Conservation (phyloP, 2,113 vertebrate genomes). For the Tamias sibiricus region DNA sequence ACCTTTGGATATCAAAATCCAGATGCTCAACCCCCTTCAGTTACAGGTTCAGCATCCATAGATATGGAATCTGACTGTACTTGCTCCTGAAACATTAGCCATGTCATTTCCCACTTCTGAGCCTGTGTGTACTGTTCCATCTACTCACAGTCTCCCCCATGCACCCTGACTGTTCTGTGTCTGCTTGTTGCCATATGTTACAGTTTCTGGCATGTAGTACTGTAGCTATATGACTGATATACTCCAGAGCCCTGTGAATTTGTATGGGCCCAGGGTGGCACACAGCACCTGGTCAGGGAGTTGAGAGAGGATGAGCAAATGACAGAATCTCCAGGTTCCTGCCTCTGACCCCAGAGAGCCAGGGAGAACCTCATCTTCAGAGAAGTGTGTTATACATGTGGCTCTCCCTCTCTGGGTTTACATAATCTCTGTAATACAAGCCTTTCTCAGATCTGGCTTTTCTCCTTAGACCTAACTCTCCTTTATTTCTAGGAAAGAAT, state of each 20-base stretch:
- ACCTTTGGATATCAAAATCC: neutral
- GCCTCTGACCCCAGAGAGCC: neutral
- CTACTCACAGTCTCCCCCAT: neutral
- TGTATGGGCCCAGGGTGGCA: neutral
- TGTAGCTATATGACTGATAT: neutral
- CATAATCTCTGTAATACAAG: neutral
- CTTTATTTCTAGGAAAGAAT: neutral
- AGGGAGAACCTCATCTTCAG: neutral
- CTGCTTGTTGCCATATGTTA: accelerated
- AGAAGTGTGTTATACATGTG: accelerated
- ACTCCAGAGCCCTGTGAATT: neutral
- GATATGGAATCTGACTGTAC: neutral
- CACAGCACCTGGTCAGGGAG: neutral
- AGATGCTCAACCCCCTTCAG: neutral
- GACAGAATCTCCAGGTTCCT: neutral
- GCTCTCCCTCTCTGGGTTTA: neutral
- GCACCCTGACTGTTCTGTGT: accelerated
- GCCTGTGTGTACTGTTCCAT: neutral
- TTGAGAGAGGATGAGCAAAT: neutral
- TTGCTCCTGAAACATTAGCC: neutral
- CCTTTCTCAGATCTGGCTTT: neutral
- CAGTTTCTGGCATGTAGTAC: too few species aligned
- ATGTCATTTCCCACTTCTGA: neutral
- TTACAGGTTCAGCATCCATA: neutral
- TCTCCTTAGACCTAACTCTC: neutral